Base-by-base conservation (phyloP, 2,797 vertebrate species). In the Cryptoprocta ferox region DNA sequence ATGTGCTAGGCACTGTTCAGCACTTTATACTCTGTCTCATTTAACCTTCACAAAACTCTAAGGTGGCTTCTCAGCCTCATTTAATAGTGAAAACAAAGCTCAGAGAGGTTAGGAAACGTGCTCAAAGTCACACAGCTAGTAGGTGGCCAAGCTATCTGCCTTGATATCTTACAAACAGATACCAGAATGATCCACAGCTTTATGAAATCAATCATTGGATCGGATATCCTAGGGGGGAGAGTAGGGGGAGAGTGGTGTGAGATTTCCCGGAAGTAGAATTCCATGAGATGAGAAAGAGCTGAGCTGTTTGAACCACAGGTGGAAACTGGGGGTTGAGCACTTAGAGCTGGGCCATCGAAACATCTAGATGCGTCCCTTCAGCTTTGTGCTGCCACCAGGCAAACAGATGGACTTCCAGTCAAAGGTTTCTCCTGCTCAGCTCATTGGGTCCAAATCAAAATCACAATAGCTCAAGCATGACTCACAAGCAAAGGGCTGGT, bases 171-270 rank as follows among this genome's bases (percentile, higher is more conserved):
- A 30, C 21, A n/a, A 19, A 81, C 48, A n/a, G 37, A 26, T 18
- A 45, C 4, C 15, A 13, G 16, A 89, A 24, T 12, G 61, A 86
- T 5, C 15, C 9, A 1, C 2, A 59, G 28, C 39, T 87, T 30
- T 45, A 63, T 6, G 70, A 37, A 75, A 59, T 19, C 45, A 32
- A 0, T 4, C 6, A 1, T 15, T n/a, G 28, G 13, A 2, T 4
- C 8, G n/a, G n/a, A 18, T 11, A 2, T 39, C 19, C 16, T 8
- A 50, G 42, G 2, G n/a, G n/a, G n/a, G n/a, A n/a, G n/a, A n/a
- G n/a, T n/a, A n/a, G n/a, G n/a, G 6, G 6, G 9, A 18, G 28
- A 61, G 11, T 3, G 0, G 2, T 1, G 2, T 15, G n/a, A 63
- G 83, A 68, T 30, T 26, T 48, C 42, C 19, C 16, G 13, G 30